Evolutionary conservation across 2,797 vertebrate species (phyloP).

Genomic region (Rhadinocentrus ornatus): DNA sequence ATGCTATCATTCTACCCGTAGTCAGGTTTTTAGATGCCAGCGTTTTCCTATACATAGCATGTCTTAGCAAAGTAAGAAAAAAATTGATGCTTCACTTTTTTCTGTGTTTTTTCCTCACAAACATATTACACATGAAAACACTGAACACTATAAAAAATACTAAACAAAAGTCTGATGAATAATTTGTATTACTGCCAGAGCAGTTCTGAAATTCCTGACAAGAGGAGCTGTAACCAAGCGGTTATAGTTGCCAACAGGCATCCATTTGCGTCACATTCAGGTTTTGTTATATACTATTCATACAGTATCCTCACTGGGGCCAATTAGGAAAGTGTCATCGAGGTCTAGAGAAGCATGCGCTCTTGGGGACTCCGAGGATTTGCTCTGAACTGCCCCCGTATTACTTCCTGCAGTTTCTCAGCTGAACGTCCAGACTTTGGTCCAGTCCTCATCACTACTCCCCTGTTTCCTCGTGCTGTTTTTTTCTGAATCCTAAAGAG

Average conservation of each 20-base stretch:
- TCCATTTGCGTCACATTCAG: constrained; percentile 38
- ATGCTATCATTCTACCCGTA: not conserved
- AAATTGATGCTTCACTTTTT: not conserved
- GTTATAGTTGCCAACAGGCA: constrained; percentile 28
- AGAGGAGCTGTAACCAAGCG: not conserved
- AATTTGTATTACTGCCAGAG: constrained; percentile 5
- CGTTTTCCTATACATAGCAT: not conserved
- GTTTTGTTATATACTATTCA: constrained; percentile 42
- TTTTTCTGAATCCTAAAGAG: constrained; percentile 68
- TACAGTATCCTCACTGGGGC: constrained; percentile 55
- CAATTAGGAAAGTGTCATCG: constrained; percentile 67
- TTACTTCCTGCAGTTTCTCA: constrained; percentile 42
- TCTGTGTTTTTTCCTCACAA: not conserved
- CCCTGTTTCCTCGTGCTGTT: constrained; percentile 38
- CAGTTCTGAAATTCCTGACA: not conserved
- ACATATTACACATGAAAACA: constrained; percentile 16
- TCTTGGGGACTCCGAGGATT: constrained; percentile 74
- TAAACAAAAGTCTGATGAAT: not conserved
- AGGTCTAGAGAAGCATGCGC: constrained; percentile 58
- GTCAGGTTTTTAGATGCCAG: not conserved
- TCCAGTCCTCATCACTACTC: constrained; percentile 31
- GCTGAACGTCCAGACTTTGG: constrained; percentile 30
- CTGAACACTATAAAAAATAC: not conserved
- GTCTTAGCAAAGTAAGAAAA: not conserved
- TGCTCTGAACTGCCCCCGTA: constrained; percentile 59